Evolutionary conservation across 30 jellyfish, hydroid and myxozoan genomes (phyloP).

Genomic region (Turritopsis dohrnii): DNA sequence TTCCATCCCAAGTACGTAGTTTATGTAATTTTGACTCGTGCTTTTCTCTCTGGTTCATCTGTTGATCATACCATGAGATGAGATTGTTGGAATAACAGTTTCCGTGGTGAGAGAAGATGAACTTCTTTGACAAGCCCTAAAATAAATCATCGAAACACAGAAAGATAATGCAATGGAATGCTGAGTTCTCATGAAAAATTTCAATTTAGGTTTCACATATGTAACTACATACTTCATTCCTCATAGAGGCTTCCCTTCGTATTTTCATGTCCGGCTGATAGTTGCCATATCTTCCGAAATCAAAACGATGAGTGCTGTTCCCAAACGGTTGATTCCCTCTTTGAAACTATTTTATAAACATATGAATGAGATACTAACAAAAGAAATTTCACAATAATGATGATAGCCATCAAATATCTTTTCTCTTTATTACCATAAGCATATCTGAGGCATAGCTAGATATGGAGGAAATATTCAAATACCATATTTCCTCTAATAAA

Average conservation of each 20-base stretch:
- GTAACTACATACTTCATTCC: constrained; percentile 52
- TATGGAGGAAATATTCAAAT: too few species aligned
- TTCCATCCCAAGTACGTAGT: constrained; percentile 79
- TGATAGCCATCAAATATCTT: too few species aligned
- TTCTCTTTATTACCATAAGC: neutral
- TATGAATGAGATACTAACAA: too few species aligned
- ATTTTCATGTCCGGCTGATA: constrained; percentile 54
- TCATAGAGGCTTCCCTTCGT: constrained; percentile 45
- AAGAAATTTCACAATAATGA: neutral
- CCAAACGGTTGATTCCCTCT: constrained; percentile 54
- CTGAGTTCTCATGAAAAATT: too few species aligned
- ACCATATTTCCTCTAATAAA: too few species aligned
- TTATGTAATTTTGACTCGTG: constrained; percentile 56
- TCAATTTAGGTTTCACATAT: too few species aligned
- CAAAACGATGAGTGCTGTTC: constrained; percentile 67
- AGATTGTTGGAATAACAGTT: constrained; percentile 64
- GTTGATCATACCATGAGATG: constrained; percentile 95
- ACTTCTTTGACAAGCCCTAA: constrained; percentile 77
- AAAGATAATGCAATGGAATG: neutral
- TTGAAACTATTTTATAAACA: constrained; percentile 38
- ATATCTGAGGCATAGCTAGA: too few species aligned
- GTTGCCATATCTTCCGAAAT: constrained; percentile 41
- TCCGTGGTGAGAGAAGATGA: constrained; percentile 69
- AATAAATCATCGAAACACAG: neutral
- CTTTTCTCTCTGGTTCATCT: constrained; percentile 65